These are phyloP conservation scores for Nixonia krombeini DNA, from an alignment of 1,140 invertebrate species.

Conservation along the genomic window DNA sequence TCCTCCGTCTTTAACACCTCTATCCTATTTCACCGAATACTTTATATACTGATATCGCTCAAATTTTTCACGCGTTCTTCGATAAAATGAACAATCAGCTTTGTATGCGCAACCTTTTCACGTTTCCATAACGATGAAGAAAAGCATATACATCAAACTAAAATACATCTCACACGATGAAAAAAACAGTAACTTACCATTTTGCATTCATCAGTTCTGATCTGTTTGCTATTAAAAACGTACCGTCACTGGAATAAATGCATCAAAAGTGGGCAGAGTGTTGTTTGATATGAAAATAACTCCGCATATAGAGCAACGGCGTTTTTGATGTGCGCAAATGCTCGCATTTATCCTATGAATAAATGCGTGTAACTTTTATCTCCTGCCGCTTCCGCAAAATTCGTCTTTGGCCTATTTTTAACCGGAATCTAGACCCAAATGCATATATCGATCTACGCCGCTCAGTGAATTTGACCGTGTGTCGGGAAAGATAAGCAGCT, in stretches of 20 bases:
- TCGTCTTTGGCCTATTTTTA: constrained; percentile 28
- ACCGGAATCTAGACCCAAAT: constrained; percentile 23
- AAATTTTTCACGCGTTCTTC: too few relatives aligned
- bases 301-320: not conserved
- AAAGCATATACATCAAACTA: too few relatives aligned
- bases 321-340: not conserved
- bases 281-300: not conserved
- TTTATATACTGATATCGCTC: not conserved
- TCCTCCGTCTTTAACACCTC: not conserved
- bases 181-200: too few relatives aligned
- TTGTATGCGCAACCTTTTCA: too few relatives aligned
- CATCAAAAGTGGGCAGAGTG: too few relatives aligned
- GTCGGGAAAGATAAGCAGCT: not conserved
- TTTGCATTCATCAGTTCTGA: too few relatives aligned
- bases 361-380: not conserved
- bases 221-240: too few relatives aligned
- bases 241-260: too few relatives aligned
- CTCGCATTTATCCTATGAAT: not conserved
- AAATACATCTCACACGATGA: too few relatives aligned
- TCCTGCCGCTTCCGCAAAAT: not conserved
- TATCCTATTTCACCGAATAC: constrained; percentile 7
- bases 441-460: constrained; percentile 24
- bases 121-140: too few relatives aligned
- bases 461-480: constrained; percentile 18
- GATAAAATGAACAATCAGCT: too few relatives aligned